Conservation (phyloP, 2,113 vertebrate genomes). For the Neodon shergylaensis region DNA sequence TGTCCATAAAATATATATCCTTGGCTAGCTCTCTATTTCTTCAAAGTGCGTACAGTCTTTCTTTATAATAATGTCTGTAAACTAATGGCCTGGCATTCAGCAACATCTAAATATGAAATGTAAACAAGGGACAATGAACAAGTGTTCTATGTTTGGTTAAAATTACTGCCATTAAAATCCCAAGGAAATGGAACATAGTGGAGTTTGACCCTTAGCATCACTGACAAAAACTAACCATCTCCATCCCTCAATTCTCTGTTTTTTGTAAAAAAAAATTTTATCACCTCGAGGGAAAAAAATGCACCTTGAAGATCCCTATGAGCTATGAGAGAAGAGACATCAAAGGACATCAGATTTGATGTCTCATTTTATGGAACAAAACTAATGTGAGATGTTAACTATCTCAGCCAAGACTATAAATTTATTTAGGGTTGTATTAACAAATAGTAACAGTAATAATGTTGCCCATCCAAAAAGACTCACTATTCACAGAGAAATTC, state of each 20-base stretch:
- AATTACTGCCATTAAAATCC: slow-evolving; percentile 12
- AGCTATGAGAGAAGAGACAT: background rate
- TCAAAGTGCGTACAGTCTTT: background rate
- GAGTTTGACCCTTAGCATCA: background rate
- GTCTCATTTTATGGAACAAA: slow-evolving; percentile 6
- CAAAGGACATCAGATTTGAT: background rate
- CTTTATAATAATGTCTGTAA: background rate
- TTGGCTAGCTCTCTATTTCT: background rate
- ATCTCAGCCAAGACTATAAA: background rate
- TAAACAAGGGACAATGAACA: background rate
- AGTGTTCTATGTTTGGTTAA: background rate
- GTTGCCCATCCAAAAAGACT: background rate
- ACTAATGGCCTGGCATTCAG: background rate
- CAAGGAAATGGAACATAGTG: background rate
- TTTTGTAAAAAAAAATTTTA: background rate
- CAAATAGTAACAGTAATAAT: background rate
- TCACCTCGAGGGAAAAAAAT: background rate
- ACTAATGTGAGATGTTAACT: background rate
- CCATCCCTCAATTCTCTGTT: background rate
- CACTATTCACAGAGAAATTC: background rate
- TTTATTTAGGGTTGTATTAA: background rate
- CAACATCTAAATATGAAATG: background rate
- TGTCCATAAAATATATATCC: background rate
- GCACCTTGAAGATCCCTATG: background rate
- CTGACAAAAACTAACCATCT: background rate